phyloP scores from a whole-genome alignment of 1,140 invertebrate genomes.

The Asobara japonica region DNA sequence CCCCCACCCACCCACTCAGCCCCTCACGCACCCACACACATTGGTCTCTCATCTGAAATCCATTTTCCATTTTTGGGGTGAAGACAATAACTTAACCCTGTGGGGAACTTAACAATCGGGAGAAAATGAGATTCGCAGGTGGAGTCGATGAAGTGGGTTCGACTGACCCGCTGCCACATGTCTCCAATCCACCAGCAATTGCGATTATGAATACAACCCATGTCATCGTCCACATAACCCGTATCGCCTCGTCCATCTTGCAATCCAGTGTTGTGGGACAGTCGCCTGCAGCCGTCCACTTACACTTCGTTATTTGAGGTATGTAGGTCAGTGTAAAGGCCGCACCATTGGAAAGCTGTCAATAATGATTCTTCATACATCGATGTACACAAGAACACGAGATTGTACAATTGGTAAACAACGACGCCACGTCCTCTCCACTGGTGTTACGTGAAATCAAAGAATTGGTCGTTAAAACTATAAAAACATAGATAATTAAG shows the following conservation, averaged over 20 bases:
- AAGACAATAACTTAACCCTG: too few species aligned
- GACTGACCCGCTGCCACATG: too few species aligned
- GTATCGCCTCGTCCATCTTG: background rate
- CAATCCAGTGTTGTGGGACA: background rate
- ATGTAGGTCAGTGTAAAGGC: conserved; percentile 66
- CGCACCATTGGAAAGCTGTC: conserved; percentile 56
- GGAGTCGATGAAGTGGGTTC: too few species aligned
- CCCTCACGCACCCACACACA: too few species aligned
- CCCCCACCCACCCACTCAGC: too few species aligned
- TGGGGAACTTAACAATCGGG: too few species aligned
- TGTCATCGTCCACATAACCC: background rate
- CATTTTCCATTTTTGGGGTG: too few species aligned
- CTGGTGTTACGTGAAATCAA: background rate
- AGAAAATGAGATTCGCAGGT: too few species aligned
- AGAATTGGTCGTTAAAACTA: background rate
- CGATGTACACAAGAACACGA: background rate
- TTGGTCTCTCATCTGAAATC: too few species aligned
- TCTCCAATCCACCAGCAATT: too few species aligned
- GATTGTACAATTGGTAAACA: conserved; percentile 4
- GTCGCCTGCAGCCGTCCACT: background rate
- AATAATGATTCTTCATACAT: conserved; percentile 13
- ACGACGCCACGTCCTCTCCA: background rate
- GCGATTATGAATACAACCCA: too few species aligned
- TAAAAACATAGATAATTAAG: too few species aligned
- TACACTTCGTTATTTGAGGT: conserved; percentile 44